Evolutionary conservation across 2,113 vertebrate genomes (phyloP).

Genomic region (Morone saxatilis): DNA sequence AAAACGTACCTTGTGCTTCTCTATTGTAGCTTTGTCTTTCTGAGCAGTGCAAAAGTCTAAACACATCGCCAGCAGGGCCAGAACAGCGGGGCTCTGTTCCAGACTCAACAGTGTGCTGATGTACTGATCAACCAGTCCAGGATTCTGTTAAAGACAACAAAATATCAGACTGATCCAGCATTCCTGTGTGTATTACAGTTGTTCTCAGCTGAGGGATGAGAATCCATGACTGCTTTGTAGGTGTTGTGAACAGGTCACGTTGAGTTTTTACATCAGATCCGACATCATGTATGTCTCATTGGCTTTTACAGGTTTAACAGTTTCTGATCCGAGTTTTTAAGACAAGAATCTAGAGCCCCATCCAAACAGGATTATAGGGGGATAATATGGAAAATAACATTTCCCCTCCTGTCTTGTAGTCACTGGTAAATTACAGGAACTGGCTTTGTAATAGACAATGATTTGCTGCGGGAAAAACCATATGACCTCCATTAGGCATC

Average conservation of each 20-base stretch:
- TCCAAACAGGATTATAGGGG: no score
- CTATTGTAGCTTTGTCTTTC: conserved; percentile 88
- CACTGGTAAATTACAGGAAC: no score
- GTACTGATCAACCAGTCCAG: conserved; percentile 91
- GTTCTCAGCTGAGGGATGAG: background rate
- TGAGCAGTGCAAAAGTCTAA: conserved; percentile 91
- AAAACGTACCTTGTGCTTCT: conserved; percentile 88
- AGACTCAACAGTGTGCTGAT: conserved; percentile 89
- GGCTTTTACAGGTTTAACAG: no score
- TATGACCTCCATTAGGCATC: no score
- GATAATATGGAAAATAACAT: no score
- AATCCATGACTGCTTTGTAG: background rate
- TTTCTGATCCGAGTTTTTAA: no score
- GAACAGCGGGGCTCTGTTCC: conserved; percentile 88
- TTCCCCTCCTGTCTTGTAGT: no score
- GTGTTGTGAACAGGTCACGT: background rate
- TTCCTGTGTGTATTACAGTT: background rate
- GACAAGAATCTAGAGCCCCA: no score
- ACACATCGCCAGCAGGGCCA: conserved; percentile 89
- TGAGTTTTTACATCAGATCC: background rate
- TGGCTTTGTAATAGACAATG: no score
- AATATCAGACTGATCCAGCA: background rate
- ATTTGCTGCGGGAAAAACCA: no score
- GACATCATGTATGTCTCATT: background rate
- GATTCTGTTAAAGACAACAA: conserved; percentile 82